Evolutionary conservation across 2,797 vertebrate genomes (phyloP), one percentile per base, ranked within the genome.

Genomic region (Smutsia temminckii): DNA sequence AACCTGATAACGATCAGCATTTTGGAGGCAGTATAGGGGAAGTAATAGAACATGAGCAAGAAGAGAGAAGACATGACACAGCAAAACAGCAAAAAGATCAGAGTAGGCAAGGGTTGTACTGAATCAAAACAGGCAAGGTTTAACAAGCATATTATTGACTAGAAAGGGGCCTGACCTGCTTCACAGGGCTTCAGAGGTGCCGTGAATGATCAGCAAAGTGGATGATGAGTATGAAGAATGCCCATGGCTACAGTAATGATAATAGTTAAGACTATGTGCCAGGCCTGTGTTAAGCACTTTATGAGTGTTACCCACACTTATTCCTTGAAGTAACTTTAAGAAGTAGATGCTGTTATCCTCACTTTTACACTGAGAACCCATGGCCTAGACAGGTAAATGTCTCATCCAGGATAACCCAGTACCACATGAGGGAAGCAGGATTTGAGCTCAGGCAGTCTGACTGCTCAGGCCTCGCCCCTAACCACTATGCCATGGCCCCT

Each of bases 201-300:
- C 29, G 1, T 29, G 32, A 25, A 84, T 14, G n/a, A 21, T 12
- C 23, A 18, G 29, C 37, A 25, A 42, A 40, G 74, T 18, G 51
- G 40, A 18, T 3, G 21, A 17, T 2, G 7, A 9, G 57, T 7
- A 1, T 32, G 59, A 68, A 55, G 10, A 1, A 1, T 13, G 42
- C 16, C 0, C 0, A 2, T 20, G 42, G 17, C 27, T 1, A 4
- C 21, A 46, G 29, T 21, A 20, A 20, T 6, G 8, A 51, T 27
- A 2, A 16, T 1, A 51, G 66, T 55, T 25, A 11, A 27, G 77
- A 42, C 25, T 53, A 5, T 17, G 20, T 18, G 46, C 37, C 59
- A 61, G 40, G 66, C 46, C n/a, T 55, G 10, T 8, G 46, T 42
- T 85, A 21, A 84, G 42, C 72, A 59, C 49, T 81, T n/a, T 9